phyloP scores from a whole-genome alignment of 2,888 invertebrate species.

The Maniola hyperantus region DNA sequence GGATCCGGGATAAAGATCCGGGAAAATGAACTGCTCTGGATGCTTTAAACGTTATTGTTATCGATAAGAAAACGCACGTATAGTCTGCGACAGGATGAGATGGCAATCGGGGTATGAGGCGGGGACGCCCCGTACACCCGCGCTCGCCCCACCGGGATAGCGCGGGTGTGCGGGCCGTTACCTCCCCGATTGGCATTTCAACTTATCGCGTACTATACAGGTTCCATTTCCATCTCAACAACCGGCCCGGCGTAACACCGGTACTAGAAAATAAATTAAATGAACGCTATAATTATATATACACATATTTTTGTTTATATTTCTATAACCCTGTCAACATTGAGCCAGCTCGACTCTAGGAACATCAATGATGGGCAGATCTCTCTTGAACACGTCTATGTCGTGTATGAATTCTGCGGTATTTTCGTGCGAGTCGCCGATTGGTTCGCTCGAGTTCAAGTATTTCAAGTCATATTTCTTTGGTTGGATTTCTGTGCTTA shows the following conservation, averaged over 20 bases:
- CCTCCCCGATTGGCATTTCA: too few relatives aligned
- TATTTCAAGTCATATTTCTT: slow-evolving; percentile 56
- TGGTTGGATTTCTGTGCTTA: slow-evolving; percentile 29
- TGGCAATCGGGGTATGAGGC: too few relatives aligned
- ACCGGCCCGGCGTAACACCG: background rate
- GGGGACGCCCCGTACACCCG: too few relatives aligned
- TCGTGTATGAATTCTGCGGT: slow-evolving; percentile 58
- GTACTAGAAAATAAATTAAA: background rate
- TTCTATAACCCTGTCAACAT: slow-evolving; percentile 50
- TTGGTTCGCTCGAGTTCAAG: slow-evolving; percentile 52
- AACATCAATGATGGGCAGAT: slow-evolving; percentile 54
- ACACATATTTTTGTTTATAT: background rate
- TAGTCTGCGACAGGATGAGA: too few relatives aligned
- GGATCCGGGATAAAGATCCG: too few relatives aligned
- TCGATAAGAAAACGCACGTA: too few relatives aligned
- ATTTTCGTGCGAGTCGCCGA: slow-evolving; percentile 55
- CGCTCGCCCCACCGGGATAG: too few relatives aligned
- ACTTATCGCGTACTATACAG: too few relatives aligned
- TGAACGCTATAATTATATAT: background rate
- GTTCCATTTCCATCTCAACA: too few relatives aligned
- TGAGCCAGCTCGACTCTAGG: slow-evolving; percentile 55
- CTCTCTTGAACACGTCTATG: slow-evolving; percentile 53
- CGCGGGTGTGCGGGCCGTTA: too few relatives aligned
- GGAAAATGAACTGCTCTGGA: too few relatives aligned
- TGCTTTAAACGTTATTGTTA: too few relatives aligned